Conservation (phyloP, 1,140 invertebrate genomes). For the Pinna nobilis region DNA sequence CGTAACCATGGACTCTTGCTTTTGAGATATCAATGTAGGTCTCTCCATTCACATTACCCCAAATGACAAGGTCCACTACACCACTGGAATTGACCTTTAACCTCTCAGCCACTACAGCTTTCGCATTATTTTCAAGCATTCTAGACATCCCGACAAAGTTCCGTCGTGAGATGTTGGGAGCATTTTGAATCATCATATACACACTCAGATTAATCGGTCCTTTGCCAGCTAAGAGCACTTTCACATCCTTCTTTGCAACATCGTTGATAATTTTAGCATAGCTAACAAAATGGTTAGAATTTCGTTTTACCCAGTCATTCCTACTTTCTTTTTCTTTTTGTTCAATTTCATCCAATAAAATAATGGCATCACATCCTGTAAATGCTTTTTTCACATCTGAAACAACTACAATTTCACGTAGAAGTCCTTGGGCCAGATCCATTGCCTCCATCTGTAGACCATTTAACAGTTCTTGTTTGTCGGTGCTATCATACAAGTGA, state of each 20-base stretch:
- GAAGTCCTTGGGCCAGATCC: constrained; percentile 63
- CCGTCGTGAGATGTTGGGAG: constrained; percentile 60
- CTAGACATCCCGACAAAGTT: constrained; percentile 68
- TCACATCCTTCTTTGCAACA: constrained; percentile 58
- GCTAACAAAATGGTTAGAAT: constrained; percentile 57
- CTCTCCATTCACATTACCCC: constrained; percentile 69
- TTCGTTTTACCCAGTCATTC: constrained; percentile 62
- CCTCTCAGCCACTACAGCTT: constrained; percentile 65
- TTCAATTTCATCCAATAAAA: constrained; percentile 68
- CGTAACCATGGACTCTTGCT: constrained; percentile 66
- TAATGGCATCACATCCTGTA: constrained; percentile 61
- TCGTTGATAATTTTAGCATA: constrained; percentile 67
- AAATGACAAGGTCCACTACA: constrained; percentile 70
- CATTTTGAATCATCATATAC: constrained; percentile 66
- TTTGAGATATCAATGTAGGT: constrained; percentile 63
- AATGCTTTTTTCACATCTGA: constrained; percentile 65
- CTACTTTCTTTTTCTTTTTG: constrained; percentile 51
- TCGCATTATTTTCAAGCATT: constrained; percentile 69
- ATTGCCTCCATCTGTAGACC: constrained; percentile 68
- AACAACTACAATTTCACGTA: constrained; percentile 60
- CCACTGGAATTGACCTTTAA: constrained; percentile 67
- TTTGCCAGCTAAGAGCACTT: constrained; percentile 65
- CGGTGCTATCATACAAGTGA: constrained; percentile 54
- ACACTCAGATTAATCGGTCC: constrained; percentile 70
- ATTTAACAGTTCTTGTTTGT: constrained; percentile 50